Conservation (phyloP, 2,888 invertebrate genomes). For the Perizoma flavofasciatum region DNA sequence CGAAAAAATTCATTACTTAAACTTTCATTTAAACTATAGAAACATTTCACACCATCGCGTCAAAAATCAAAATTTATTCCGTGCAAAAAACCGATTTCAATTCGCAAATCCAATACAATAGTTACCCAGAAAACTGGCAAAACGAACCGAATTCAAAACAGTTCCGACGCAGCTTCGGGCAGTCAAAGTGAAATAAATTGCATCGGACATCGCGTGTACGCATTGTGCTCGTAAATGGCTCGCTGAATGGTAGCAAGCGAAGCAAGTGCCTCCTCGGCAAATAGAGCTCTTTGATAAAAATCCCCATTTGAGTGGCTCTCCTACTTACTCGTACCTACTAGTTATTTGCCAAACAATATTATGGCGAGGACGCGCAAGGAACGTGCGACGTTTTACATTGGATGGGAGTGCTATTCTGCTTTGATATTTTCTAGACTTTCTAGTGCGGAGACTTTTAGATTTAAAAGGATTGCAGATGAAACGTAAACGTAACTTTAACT, state of each 20-base stretch:
- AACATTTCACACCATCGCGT: slow-evolving; percentile 6
- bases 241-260: slow-evolving; percentile 21
- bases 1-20: too few species aligned
- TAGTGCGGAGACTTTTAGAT: slow-evolving; percentile 5
- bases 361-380: slow-evolving; percentile 13
- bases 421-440: slow-evolving; percentile 20
- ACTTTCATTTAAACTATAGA: too few species aligned
- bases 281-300: slow-evolving; percentile 35
- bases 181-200: slow-evolving; percentile 37
- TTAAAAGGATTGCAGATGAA: not conserved
- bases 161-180: slow-evolving; percentile 19
- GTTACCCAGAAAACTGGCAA: slow-evolving; percentile 32
- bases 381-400: slow-evolving; percentile 18
- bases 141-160: slow-evolving; percentile 29
- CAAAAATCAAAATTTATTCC: slow-evolving; percentile 18
- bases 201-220: slow-evolving; percentile 33
- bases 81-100: slow-evolving; percentile 30
- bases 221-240: slow-evolving; percentile 28
- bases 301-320: slow-evolving; percentile 21
- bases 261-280: slow-evolving; percentile 29
- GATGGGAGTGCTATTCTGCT: slow-evolving; percentile 19
- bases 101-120: slow-evolving; percentile 34
- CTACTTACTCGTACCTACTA: slow-evolving; percentile 28
- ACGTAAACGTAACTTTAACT: too few species aligned
- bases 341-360: slow-evolving; percentile 38